Percentiles rank a stretch among this genome's conserved stretches.
Evolutionary conservation across 2,113 vertebrate genomes (phyloP).

Genomic region (Tetrao urogallus): DNA sequence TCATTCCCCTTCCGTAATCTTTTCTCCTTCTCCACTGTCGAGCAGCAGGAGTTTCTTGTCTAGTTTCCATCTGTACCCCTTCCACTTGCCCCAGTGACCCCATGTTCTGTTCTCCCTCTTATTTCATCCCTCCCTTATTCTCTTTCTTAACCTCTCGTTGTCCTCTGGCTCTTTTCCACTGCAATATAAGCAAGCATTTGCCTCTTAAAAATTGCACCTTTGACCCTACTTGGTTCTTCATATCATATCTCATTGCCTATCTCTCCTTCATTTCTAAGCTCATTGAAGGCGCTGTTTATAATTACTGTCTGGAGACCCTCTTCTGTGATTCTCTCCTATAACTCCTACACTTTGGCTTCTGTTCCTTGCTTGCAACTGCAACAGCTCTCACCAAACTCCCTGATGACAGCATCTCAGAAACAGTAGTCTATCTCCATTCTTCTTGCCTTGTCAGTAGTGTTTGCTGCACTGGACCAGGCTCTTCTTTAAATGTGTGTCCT

Average conservation of each 20-base stretch:
- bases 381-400: conserved; percentile 58
- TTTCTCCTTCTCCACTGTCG: neutral
- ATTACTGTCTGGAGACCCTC: conserved; percentile 56
- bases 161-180: conserved; percentile 51
- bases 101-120: conserved; percentile 25
- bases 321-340: conserved; percentile 32
- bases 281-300: conserved; percentile 61
- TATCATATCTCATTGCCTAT: conserved; percentile 57
- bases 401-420: conserved; percentile 51
- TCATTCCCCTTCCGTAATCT: neutral
- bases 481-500: neutral
- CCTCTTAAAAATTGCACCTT: conserved; percentile 51
- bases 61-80: conserved; percentile 20
- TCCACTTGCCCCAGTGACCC: conserved; percentile 48
- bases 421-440: conserved; percentile 64
- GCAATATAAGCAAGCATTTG: conserved; percentile 38
- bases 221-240: conserved; percentile 41
- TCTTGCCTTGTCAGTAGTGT: conserved; percentile 40
- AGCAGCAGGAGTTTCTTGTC: conserved; percentile 54
- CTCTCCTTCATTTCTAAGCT: conserved; percentile 48
- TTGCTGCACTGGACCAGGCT: conserved; percentile 18
- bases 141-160: conserved; percentile 39
- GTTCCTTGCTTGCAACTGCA: conserved; percentile 50
- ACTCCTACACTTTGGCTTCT: conserved; percentile 66
- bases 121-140: conserved; percentile 21